Percentiles rank a stretch among this genome's conserved stretches.
phyloP scores from a whole-genome alignment of 1,140 invertebrate species.

The Heterodera carotae region DNA sequence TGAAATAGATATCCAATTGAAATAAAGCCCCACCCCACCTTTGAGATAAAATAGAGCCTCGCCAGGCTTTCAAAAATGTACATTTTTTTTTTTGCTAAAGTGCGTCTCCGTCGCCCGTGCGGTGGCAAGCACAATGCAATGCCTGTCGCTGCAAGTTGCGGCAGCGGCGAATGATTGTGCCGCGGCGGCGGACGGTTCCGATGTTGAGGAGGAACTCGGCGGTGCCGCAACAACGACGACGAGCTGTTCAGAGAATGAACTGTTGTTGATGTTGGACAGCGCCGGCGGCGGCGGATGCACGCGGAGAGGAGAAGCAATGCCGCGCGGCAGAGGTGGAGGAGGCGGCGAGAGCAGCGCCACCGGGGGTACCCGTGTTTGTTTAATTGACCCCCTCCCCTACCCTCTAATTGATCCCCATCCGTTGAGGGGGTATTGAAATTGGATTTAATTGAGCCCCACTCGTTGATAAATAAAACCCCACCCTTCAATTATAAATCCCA shows the following conservation, averaged over 20 bases:
- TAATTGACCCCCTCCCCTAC: too few species aligned
- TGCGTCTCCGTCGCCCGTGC: neutral
- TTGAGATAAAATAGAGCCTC: too few species aligned
- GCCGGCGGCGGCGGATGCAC: neutral
- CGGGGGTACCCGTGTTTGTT: neutral
- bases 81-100: neutral
- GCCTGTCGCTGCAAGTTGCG: neutral
- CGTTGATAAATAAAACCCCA: too few species aligned
- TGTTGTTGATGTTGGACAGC: slow-evolving; percentile 9
- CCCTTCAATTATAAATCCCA: too few species aligned
- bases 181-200: neutral
- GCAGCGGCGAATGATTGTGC: neutral
- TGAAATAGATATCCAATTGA: too few species aligned
- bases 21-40: too few species aligned
- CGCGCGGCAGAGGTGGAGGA: neutral
- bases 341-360: slow-evolving; percentile 14
- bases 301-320: neutral
- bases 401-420: too few species aligned
- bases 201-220: slow-evolving; percentile 16
- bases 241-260: slow-evolving; percentile 29
- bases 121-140: slow-evolving; percentile 4
- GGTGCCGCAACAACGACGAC: slow-evolving; percentile 26
- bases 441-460: too few species aligned
- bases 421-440: too few species aligned
- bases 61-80: neutral